These are phyloP conservation scores for Acrocyrtus sp. DNA, from an alignment of 2,888 invertebrate genomes.

Conservation along the genomic window DNA sequence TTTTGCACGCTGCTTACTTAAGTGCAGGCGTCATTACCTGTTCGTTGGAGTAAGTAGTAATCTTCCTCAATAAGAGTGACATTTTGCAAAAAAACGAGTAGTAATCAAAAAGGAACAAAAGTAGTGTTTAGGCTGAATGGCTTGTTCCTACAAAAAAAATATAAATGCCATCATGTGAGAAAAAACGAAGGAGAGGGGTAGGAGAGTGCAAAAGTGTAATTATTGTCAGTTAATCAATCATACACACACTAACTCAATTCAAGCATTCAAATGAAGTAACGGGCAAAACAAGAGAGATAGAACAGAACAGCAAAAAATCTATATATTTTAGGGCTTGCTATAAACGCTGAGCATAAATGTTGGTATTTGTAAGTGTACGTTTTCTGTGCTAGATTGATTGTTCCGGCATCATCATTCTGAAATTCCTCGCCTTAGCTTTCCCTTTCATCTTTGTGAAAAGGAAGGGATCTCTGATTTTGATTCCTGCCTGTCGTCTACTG, in stretches of 20 bases:
- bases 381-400: no score
- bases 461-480: conserved; percentile 1
- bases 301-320: background rate
- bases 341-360: conserved; percentile 5
- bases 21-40: no score
- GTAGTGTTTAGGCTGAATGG: no score
- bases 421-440: conserved; percentile 11
- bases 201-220: conserved; percentile 31
- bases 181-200: no score
- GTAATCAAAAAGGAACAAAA: no score
- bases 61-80: conserved; percentile 14
- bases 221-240: conserved; percentile 44
- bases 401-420: no score
- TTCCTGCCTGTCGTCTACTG: background rate
- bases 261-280: background rate
- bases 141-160: no score
- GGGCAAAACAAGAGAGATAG: background rate
- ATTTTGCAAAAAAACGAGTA: background rate
- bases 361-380: no score
- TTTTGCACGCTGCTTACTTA: no score
- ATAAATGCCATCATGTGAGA: no score
- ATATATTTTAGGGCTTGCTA: conserved; percentile 28
- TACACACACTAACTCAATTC: background rate
- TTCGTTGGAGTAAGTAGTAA: no score
- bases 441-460: conserved; percentile 17